These are phyloP conservation scores for Xenopus laevis DNA, from an alignment of 2,113 vertebrate genomes.

Conservation along the genomic window DNA sequence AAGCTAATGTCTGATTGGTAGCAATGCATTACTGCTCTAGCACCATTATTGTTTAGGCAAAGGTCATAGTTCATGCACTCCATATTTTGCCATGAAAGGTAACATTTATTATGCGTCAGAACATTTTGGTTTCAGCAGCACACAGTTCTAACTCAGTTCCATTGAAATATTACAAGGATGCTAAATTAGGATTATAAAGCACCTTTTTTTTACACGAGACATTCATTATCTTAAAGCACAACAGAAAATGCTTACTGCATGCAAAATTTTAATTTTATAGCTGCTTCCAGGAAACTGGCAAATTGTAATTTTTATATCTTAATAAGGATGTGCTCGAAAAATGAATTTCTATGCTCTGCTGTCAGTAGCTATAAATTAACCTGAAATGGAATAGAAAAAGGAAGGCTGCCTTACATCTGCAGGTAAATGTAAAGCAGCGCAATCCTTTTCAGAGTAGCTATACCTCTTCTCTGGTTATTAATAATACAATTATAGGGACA, in stretches of 20 bases:
- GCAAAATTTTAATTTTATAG: constrained; percentile 12
- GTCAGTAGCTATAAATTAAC: background rate
- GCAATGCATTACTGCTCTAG: too few relatives aligned
- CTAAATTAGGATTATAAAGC: constrained; percentile 1
- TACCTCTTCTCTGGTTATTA: too few relatives aligned
- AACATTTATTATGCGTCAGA: too few relatives aligned
- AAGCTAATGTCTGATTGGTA: too few relatives aligned
- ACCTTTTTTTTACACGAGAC: background rate
- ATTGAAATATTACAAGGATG: constrained; percentile 10
- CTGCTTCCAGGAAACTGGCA: background rate
- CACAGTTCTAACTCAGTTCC: background rate
- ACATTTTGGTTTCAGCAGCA: background rate
- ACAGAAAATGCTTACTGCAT: constrained; percentile 5
- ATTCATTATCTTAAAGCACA: constrained; percentile 12
- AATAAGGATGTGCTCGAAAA: constrained; percentile 15
- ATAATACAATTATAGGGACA: too few relatives aligned
- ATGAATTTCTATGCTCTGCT: background rate
- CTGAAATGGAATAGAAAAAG: background rate
- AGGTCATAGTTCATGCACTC: too few relatives aligned
- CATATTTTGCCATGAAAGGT: too few relatives aligned
- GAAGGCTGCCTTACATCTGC: background rate
- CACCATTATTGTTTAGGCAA: too few relatives aligned
- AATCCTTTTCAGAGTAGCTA: background rate
- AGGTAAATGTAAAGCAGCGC: background rate
- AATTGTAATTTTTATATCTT: constrained; percentile 12